Evolutionary conservation across 2,113 vertebrate species (phyloP).

Genomic region (Propithecus coquereli): DNA sequence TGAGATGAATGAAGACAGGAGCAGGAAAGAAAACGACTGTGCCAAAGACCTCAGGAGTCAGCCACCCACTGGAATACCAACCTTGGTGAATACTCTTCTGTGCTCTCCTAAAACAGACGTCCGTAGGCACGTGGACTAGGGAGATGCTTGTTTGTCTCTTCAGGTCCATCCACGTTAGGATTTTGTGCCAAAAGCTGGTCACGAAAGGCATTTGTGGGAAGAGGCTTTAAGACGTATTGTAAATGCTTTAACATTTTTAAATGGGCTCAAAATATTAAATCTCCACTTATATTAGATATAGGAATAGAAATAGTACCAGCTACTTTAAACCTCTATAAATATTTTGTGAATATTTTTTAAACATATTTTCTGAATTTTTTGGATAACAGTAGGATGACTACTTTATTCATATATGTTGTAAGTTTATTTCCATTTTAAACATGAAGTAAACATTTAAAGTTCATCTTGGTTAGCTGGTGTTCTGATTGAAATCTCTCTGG

Average conservation of each 20-base stretch:
- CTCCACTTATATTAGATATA: not conserved
- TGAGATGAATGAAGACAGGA: constrained; percentile 26
- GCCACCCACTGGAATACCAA: constrained; percentile 35
- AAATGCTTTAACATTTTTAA: not conserved
- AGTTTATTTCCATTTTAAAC: not conserved
- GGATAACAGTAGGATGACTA: not conserved
- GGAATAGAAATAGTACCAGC: not conserved
- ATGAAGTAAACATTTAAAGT: not conserved
- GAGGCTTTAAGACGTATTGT: not conserved
- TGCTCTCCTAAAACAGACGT: rapidly evolving
- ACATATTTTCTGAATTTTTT: not conserved
- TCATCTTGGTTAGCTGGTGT: not conserved
- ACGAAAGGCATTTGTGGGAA: not conserved
- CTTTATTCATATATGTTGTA: not conserved
- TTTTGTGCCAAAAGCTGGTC: not conserved
- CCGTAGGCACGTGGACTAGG: rapidly evolving
- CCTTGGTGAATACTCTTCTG: constrained; percentile 76
- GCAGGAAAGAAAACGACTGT: not conserved
- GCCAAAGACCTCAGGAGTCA: constrained; percentile 19
- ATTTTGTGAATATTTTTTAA: not conserved
- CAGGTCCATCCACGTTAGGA: not conserved
- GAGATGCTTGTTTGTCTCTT: not conserved
- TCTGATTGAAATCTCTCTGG: not conserved
- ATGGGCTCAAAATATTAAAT: not conserved
- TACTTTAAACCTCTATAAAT: not conserved